Evolutionary conservation across 2,888 invertebrate genomes (phyloP), one percentile per base, ranked within the genome.

Genomic region (Norana najaformis): DNA sequence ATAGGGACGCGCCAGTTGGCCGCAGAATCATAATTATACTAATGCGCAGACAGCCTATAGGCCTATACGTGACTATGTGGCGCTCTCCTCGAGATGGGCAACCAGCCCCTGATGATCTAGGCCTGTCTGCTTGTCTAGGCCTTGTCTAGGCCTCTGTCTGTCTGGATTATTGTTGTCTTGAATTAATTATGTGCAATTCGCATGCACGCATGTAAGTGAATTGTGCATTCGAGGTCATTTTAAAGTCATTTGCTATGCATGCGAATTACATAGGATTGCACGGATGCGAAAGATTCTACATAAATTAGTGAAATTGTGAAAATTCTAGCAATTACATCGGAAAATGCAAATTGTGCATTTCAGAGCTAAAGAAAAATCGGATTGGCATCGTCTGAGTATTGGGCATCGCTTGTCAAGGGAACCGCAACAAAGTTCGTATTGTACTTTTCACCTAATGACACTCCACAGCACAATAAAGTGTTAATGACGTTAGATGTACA

Each of bases 1-100:
- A 69, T 69, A 69, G 69, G 69, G 69, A 69, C 69, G 69, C 69
- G 69, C 69, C n/a, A 69, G 69, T n/a, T 69, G 69, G 30, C n/a
- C 30, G 53, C 23, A 69, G 69, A 69, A 6, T 69, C 69, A 69
- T 69, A 69, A 69, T 69, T 69, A n/a, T 69, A n/a, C 69, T 69
- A 69, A 69, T 69, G 69, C 69, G 13, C n/a, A 69, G 69, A n/a
- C 30, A 69, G 69, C 69, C 69, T 69, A 69, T 69, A n/a, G 69
- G 69, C 69, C 69, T 69, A n/a, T n/a, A n/a, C n/a, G 69, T 69
- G 69, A 69, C 69, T 69, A 30, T 69, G 69, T 69, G 69, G 69
- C n/a, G 69, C 69, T 69, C 30, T 69, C 69, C 69, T 69, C n/a
- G 69, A n/a, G 69, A 69, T 69, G 69, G 69, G 69, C 69, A n/a